Base-by-base conservation (phyloP, 2,797 vertebrate genomes). In the Phataginus tetradactyla region DNA sequence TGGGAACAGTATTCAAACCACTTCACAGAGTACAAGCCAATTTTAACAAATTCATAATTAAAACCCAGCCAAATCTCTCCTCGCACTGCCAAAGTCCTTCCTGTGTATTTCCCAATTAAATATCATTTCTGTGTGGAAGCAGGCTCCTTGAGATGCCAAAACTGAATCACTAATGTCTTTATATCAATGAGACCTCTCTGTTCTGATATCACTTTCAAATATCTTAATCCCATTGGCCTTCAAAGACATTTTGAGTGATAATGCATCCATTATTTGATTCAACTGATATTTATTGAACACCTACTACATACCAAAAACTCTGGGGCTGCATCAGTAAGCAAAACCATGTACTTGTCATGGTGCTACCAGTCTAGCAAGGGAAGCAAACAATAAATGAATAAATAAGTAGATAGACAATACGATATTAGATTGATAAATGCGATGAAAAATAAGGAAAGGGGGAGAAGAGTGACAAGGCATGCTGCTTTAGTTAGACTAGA, bases 11-110 rank as follows among this genome's bases (percentile, higher is more conserved):
- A 97, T 97, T 95, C 96, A 97, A 98, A 97, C 96, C 86, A 63
- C 97, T 97, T 98, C 81, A 94, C 55, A 95, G 97, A 98, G 87
- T 79, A 57, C 95, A 97, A 94, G 92, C 92, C 97, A 97, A 94
- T 94, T 98, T 97, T 97, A 98, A 94, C 94, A 98, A 98, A 96
- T 89, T 97, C 74, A 0, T 97, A 98, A 98, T 97, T 98, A 96
- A 98, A 98, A 96, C 97, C 85, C 94, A 97, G 94, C 86, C 96
- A 91, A 95, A 42, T 94, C 88, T 96, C 96, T 93, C 95, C 85
- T 96, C 85, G 34, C 32, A 92, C 87, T 97, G 98, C 90, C 97
- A 97, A 95, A 96, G 93, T 81, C 81, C 80, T 68, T 77, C 42
- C 78, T 97, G 95, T 92, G 96, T 84, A 95, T 97, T 96, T 98